These are phyloP conservation scores for Tenodera sinensis DNA, from an alignment of 2,888 invertebrate species.

Conservation along the genomic window DNA sequence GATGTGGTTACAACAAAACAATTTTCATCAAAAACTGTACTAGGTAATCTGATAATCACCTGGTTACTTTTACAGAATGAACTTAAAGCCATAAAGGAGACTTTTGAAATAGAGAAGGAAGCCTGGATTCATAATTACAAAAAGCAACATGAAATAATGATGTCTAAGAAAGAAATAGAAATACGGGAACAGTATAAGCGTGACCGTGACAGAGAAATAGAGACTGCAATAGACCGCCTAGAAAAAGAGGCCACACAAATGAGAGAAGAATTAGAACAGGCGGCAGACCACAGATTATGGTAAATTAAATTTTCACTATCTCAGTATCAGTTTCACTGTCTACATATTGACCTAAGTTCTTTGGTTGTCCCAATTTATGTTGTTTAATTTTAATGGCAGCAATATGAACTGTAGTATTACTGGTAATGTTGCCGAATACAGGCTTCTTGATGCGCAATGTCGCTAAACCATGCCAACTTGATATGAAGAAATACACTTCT, in stretches of 20 bases:
- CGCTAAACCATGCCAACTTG: no score
- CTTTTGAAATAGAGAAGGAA: constrained; percentile 59
- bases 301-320: constrained; percentile 27
- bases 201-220: constrained; percentile 76
- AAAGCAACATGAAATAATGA: constrained; percentile 56
- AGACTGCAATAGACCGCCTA: constrained; percentile 65
- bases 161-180: constrained; percentile 63
- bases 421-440: no score
- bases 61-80: constrained; percentile 44
- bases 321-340: no score
- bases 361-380: no score
- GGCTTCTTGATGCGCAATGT: no score
- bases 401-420: no score
- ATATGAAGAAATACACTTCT: no score
- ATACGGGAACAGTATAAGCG: constrained; percentile 66
- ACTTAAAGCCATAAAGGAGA: constrained; percentile 55
- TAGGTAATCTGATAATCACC: no score
- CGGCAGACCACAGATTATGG: constrained; percentile 51
- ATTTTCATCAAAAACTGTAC: no score
- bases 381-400: no score
- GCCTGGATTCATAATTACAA: constrained; percentile 60
- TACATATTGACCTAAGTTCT: no score
- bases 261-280: constrained; percentile 56
- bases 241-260: constrained; percentile 58
- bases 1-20: no score